Evolutionary conservation across 2,797 vertebrate species (phyloP).

Genomic region (Saxicola maurus): DNA sequence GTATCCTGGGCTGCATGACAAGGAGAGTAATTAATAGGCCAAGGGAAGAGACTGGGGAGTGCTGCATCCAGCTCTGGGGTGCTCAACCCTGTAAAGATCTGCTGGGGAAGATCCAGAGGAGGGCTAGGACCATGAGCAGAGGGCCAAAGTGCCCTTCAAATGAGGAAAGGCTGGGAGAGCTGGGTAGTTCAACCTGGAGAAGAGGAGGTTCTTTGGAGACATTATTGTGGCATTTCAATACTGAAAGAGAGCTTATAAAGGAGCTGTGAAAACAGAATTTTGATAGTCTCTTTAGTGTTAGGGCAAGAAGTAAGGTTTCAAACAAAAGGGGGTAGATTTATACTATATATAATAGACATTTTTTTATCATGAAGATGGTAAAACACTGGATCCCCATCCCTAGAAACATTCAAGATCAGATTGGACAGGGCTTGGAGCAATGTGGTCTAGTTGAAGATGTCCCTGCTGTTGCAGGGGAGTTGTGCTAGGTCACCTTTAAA

Average conservation of each 20-base stretch:
- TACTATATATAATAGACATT: neutral
- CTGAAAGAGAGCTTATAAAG: fast-evolving
- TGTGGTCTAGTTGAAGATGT: neutral
- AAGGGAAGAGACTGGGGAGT: neutral
- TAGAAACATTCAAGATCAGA: neutral
- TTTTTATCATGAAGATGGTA: neutral
- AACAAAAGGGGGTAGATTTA: neutral
- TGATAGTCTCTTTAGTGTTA: neutral
- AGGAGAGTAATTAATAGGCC: neutral
- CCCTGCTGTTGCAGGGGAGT: neutral
- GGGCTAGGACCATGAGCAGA: neutral
- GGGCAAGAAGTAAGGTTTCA: neutral
- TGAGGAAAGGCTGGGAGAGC: neutral
- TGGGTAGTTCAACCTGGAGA: neutral
- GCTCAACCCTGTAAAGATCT: neutral
- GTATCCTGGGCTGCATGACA: neutral
- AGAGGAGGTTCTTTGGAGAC: neutral
- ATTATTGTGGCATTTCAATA: neutral
- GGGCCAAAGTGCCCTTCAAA: neutral
- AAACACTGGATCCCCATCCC: neutral
- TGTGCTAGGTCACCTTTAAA: neutral
- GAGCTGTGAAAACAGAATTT: neutral
- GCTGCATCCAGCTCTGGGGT: fast-evolving
- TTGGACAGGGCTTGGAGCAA: neutral
- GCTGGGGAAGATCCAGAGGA: neutral